phyloP scores from a whole-genome alignment of 2,888 invertebrate genomes.

The Balanococcus diminutus region DNA sequence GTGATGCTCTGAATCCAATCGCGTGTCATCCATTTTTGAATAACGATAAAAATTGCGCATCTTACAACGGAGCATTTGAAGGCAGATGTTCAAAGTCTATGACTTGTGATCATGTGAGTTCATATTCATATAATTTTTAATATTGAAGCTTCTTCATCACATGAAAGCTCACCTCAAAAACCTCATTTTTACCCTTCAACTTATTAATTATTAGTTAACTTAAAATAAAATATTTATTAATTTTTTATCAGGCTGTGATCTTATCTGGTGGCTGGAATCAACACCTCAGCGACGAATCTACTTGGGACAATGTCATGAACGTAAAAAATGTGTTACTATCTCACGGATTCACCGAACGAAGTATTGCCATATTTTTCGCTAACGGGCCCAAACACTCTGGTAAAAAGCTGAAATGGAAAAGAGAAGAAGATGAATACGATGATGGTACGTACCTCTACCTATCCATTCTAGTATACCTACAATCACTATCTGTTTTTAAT shows the following conservation, averaged over 20 bases:
- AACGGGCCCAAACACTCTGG: constrained; percentile 61
- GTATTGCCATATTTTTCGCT: constrained; percentile 65
- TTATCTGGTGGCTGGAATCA: constrained; percentile 65
- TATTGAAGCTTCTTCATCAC: background rate
- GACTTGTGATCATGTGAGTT: constrained; percentile 62
- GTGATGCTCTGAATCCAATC: constrained; percentile 60
- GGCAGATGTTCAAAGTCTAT: constrained; percentile 63
- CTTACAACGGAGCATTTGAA: constrained; percentile 61
- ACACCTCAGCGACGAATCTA: constrained; percentile 61
- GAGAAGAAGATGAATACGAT: background rate
- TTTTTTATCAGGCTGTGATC: constrained; percentile 62
- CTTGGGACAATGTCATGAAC: constrained; percentile 61
- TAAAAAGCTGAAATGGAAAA: too few species aligned
- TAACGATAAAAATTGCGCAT: constrained; percentile 62
- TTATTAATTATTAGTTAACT: too few species aligned
- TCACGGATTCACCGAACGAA: constrained; percentile 63
- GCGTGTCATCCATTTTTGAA: constrained; percentile 63
- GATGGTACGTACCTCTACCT: background rate
- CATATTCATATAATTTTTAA: background rate
- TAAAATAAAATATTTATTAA: background rate
- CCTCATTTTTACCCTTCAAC: too few species aligned
- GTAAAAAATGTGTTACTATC: constrained; percentile 62
- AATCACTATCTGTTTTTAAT: background rate
- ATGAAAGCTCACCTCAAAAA: too few species aligned
- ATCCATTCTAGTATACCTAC: too few species aligned